phyloP scores from a whole-genome alignment of 2,113 vertebrate genomes.

The Nothoprocta perdicaria region DNA sequence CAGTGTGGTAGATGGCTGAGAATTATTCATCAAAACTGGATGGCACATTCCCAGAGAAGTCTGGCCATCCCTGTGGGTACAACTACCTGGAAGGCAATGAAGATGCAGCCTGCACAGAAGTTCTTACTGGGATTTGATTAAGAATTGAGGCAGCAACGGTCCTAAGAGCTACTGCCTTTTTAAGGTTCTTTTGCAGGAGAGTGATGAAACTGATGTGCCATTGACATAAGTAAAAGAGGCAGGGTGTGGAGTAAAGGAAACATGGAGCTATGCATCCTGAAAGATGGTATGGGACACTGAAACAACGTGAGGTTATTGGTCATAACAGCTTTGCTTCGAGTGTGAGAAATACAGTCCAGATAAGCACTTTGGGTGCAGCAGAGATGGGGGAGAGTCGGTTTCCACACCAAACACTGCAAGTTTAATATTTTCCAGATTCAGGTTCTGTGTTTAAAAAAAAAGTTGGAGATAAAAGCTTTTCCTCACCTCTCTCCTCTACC shows the following conservation, averaged over 20 bases:
- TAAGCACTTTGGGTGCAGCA: not conserved
- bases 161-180: not conserved
- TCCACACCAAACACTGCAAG: not conserved
- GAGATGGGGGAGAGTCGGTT: not conserved
- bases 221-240: not conserved
- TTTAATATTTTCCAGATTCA: constrained; percentile 46
- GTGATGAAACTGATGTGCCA: not conserved
- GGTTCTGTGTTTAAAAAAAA: not conserved
- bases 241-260: not conserved
- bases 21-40: not conserved
- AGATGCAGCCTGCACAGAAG: not conserved
- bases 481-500: constrained; percentile 7
- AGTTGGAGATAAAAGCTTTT: constrained; percentile 28
- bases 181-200: not conserved
- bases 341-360: not conserved
- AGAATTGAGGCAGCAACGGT: not conserved
- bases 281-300: not conserved
- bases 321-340: not conserved
- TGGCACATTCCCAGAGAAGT: not conserved
- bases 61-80: not conserved
- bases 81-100: not conserved
- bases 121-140: not conserved
- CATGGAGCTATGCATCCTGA: fast-evolving
- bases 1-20: not conserved
- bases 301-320: not conserved